Base-by-base conservation (phyloP, 2,888 invertebrate genomes). In the Monochamus alternatus region DNA sequence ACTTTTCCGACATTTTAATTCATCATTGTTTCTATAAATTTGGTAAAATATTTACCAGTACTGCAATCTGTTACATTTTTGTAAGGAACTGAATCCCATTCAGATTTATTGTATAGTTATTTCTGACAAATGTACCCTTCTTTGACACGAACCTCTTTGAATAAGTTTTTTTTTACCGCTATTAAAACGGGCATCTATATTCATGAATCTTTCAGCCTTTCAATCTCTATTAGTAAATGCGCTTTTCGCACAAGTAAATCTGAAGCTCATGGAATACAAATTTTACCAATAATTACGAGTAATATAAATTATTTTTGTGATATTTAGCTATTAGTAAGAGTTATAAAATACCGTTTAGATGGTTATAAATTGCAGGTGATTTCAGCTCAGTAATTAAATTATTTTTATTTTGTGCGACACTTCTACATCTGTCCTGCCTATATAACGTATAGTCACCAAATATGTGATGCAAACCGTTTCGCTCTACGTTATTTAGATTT, bases 131-230 rank as follows among this genome's bases (percentile, higher is more conserved):
- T 67, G 30, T 31, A 68, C 69, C 38, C 69, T 58, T 22, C 62
- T 73, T 65, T 77, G 75, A 74, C 3, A 62, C 3, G 62, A 62
- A 8, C 75, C 74, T 7, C 77, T 44, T 55, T 77, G 75, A 0
- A 71, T 66, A n/a, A 79, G 22, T 69, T 79, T 79, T 58, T 75
- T 10, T 74, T 77, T 77, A 22, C 77, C 74, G 31, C 38, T 59
- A 62, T 75, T 75, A 67, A 77, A 79, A 44, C 71, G 43, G 32
- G 43, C 63, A 3, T 14, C n/a, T 38, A 63, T 63, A n/a, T 14
- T n/a, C 63, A 63, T 63, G 3, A 63, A 38, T 7, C 38, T 12
- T 63, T 43, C 63, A 38, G 63, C 43, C 12, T 43, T 38, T 63
- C n/a, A 14, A 12, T 38, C 1, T 43, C 43, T 5, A 38, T 63